Conservation (phyloP, 2,113 vertebrate genomes). For the Rattus norvegicus region GRCr8 NC_086026.1:110055501-110056000, state of each 20-base stretch:
- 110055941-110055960: neutral
- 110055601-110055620: neutral
- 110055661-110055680: neutral
- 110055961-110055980: neutral
- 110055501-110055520: neutral
- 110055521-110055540: neutral
- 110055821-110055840: neutral
- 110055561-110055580: neutral
- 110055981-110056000: neutral
- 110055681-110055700: neutral
- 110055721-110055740: neutral
- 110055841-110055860: neutral
- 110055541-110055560: neutral
- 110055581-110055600: neutral
- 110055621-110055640: neutral
- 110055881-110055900: neutral
- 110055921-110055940: neutral
- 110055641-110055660: neutral
- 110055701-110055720: neutral
- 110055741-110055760: neutral
- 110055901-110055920: constrained; percentile 12
- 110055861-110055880: neutral
- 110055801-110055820: constrained; percentile 2
- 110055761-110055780: neutral
- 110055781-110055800: neutral